Conservation (phyloP, 1,140 invertebrate genomes). For the Zaprionus davidi region DNA sequence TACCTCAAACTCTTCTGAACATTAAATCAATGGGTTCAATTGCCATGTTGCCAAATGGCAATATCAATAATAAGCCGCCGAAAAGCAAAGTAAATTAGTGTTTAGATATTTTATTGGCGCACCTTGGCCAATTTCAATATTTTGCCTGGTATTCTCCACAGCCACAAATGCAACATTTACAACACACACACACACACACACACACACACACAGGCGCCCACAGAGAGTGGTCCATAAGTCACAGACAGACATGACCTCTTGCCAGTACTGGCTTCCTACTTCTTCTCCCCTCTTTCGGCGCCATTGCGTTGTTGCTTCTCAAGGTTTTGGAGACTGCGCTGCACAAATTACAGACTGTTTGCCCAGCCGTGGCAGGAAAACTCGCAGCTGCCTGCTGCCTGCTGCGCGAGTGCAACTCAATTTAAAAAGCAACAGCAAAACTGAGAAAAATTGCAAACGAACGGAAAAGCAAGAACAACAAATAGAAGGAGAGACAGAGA, state of each 20-base stretch:
- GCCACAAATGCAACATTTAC: constrained; percentile 35
- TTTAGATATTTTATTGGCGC: constrained; percentile 32
- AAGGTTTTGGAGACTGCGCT: constrained; percentile 41
- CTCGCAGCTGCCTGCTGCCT: constrained; percentile 21
- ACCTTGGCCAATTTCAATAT: constrained; percentile 44
- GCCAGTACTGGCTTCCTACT: background rate
- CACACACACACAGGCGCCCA: constrained; percentile 1
- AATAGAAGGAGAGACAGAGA: background rate
- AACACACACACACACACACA: constrained; percentile 31
- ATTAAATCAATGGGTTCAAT: background rate
- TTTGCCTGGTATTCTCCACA: constrained; percentile 2
- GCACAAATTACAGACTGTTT: constrained; percentile 23
- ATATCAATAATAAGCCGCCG: constrained; percentile 1
- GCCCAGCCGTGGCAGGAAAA: constrained; percentile 13
- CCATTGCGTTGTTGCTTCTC: constrained; percentile 26
- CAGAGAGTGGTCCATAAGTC: constrained; percentile 54
- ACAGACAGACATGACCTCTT: constrained; percentile 40
- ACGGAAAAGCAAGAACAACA: constrained; percentile 6
- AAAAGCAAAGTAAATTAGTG: constrained; percentile 17
- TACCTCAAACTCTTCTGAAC: background rate
- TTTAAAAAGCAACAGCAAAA: constrained; percentile 42
- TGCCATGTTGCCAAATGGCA: constrained; percentile 11
- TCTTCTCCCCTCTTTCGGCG: background rate
- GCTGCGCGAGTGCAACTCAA: constrained; percentile 60
- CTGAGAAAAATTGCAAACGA: background rate